phyloP scores from a whole-genome alignment of 2,888 invertebrate genomes.

The Idaea biselata region DNA sequence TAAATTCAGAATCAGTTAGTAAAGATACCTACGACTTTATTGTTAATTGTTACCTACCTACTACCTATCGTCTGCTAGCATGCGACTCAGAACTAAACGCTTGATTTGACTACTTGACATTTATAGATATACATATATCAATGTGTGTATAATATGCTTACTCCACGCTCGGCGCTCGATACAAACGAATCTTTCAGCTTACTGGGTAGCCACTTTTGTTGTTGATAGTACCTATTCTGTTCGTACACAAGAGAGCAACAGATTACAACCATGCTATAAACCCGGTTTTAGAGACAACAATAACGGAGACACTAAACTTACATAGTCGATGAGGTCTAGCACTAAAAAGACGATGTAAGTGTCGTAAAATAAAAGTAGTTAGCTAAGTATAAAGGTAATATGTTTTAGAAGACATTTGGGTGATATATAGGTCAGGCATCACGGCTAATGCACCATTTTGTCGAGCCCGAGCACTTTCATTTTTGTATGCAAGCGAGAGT shows the following conservation, averaged over 20 bases:
- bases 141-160: too few species aligned
- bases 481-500: slow-evolving; percentile 77
- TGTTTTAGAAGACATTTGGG: slow-evolving; percentile 1
- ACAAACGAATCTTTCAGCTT: too few species aligned
- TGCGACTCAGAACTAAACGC: too few species aligned
- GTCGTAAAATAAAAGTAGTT: background rate
- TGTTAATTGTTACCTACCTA: too few species aligned
- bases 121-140: too few species aligned
- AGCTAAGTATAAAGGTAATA: background rate
- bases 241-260: background rate
- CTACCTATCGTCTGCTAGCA: too few species aligned
- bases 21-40: too few species aligned
- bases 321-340: slow-evolving; percentile 3
- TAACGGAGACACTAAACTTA: background rate
- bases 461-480: slow-evolving; percentile 62
- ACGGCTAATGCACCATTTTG: slow-evolving; percentile 56
- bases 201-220: too few species aligned
- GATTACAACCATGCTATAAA: background rate
- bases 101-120: too few species aligned
- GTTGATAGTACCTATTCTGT: background rate
- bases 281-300: background rate
- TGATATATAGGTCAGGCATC: slow-evolving; percentile 37
- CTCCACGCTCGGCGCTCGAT: too few species aligned
- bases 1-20: too few species aligned
- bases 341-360: background rate